These are phyloP conservation scores for Apis dorsata DNA, from an alignment of 1,140 invertebrate genomes.

Conservation along the genomic window DNA sequence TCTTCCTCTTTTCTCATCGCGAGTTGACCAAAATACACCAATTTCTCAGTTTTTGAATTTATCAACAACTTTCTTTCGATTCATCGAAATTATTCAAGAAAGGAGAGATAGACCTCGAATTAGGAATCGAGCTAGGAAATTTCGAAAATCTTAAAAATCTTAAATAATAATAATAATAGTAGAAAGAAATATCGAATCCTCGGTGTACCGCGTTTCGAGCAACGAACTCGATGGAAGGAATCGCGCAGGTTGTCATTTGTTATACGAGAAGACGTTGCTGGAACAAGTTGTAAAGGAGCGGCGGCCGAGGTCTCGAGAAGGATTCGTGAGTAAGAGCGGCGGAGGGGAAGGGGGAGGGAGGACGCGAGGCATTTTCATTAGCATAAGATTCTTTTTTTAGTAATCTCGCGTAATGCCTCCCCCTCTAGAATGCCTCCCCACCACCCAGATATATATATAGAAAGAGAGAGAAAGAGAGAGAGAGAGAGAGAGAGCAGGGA, in stretches of 20 bases:
- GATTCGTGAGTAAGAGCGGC: conserved; percentile 10
- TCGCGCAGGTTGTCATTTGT: conserved; percentile 36
- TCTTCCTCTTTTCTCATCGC: too few relatives aligned
- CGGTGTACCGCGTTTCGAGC: too few relatives aligned
- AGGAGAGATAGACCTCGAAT: too few relatives aligned
- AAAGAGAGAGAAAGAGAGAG: conserved; percentile 10
- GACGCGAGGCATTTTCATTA: conserved; percentile 74
- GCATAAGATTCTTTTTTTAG: conserved; percentile 72
- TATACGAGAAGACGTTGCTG: background rate
- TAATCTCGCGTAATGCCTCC: conserved; percentile 61
- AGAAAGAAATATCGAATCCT: too few relatives aligned
- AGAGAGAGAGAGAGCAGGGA: conserved; percentile 60
- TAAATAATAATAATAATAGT: too few relatives aligned
- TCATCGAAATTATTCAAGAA: too few relatives aligned
- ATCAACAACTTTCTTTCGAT: too few relatives aligned
- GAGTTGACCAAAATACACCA: too few relatives aligned
- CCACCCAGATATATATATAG: conserved; percentile 43
- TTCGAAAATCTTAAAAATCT: too few relatives aligned
- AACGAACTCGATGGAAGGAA: background rate
- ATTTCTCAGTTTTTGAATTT: too few relatives aligned
- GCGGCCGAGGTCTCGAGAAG: background rate
- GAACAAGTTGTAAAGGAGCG: background rate
- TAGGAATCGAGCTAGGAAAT: too few relatives aligned
- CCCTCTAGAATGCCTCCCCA: conserved; percentile 45
- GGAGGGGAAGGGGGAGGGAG: background rate